Percentiles rank a stretch among this genome's conserved stretches.
These are phyloP conservation scores for Ciona savignyi DNA, from an alignment of 23 tunicate species.

Conservation along the genomic window DNA sequence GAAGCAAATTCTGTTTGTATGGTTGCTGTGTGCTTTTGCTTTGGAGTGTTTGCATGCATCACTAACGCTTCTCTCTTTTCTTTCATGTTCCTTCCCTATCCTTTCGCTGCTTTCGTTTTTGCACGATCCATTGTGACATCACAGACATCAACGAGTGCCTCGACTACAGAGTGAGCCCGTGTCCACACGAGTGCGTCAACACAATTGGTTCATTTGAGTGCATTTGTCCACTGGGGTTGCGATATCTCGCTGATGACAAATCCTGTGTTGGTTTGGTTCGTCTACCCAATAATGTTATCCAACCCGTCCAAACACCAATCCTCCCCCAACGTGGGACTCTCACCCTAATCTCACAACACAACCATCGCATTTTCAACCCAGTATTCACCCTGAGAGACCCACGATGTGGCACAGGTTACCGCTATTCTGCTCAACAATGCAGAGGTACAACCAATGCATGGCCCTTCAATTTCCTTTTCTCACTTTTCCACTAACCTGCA, in stretches of 20 bases:
- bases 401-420: not conserved
- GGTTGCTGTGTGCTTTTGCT: not conserved
- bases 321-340: not conserved
- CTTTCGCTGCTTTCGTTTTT: not conserved
- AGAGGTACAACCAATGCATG: no score
- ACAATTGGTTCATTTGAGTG: constrained; percentile 72
- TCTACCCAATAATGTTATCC: not conserved
- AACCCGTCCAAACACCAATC: not conserved
- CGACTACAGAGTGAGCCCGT: constrained; percentile 41
- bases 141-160: constrained; percentile 74
- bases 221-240: constrained; percentile 64
- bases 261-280: constrained; percentile 47
- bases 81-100: constrained; percentile 2
- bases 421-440: not conserved
- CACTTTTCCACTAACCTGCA: no score
- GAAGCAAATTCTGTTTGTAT: not conserved
- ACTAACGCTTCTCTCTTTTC: not conserved
- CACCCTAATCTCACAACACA: not conserved
- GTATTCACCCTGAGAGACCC: not conserved
- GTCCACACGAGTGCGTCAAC: constrained; percentile 66
- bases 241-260: constrained; percentile 36
- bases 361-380: not conserved
- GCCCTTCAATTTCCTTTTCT: no score
- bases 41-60: not conserved
- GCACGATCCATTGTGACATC: not conserved